Percentiles rank a stretch among this genome's conserved stretches.
Conservation (phyloP, 2,797 vertebrate genomes). For the Chaunax sp. region DNA sequence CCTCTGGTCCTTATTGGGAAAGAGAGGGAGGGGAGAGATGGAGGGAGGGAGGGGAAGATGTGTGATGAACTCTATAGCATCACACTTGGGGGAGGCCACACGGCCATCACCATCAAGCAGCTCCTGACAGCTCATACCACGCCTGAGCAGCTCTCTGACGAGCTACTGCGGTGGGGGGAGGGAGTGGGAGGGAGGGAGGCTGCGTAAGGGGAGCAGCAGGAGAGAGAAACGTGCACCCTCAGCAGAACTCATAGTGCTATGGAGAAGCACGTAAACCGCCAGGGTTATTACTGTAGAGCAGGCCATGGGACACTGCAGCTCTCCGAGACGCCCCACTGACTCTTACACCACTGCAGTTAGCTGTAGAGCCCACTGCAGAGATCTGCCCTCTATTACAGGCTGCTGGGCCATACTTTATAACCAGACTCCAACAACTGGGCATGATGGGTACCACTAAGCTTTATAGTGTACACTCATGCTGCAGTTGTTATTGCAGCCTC, state of each 20-base stretch:
- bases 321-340: constrained; percentile 71
- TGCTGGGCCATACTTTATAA: constrained; percentile 42
- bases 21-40: neutral
- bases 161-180: constrained; percentile 57
- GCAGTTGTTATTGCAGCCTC: neutral
- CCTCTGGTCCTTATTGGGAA: constrained; percentile 61
- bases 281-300: constrained; percentile 81
- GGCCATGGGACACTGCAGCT: constrained; percentile 79
- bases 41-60: constrained; percentile 38
- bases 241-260: constrained; percentile 80
- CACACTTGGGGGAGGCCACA: constrained; percentile 73
- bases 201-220: constrained; percentile 35
- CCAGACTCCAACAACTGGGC: constrained; percentile 15
- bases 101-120: constrained; percentile 83
- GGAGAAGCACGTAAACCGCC: constrained; percentile 75
- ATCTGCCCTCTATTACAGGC: constrained; percentile 49
- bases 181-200: neutral
- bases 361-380: constrained; percentile 69
- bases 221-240: constrained; percentile 78
- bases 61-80: constrained; percentile 76
- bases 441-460: constrained; percentile 11
- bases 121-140: constrained; percentile 88
- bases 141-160: constrained; percentile 83
- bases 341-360: constrained; percentile 72
- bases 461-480: neutral